phyloP scores from a whole-genome alignment of 2,797 vertebrate species.

The Chrysocyon brachyurus region DNA sequence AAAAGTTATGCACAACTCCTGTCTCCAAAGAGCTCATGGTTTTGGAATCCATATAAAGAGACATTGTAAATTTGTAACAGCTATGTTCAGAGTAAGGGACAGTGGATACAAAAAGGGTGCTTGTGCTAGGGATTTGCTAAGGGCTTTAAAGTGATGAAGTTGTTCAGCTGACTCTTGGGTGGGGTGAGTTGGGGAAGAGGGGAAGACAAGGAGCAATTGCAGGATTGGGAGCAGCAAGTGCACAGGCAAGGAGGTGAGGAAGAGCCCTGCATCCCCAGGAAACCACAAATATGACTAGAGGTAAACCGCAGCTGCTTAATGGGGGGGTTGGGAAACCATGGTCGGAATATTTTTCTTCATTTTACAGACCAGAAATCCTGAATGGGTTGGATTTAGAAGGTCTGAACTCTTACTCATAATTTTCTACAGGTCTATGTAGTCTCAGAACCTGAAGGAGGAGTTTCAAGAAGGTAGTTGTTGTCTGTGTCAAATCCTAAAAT shows the following conservation, averaged over 20 bases:
- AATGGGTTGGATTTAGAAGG: not conserved
- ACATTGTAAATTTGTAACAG: not conserved
- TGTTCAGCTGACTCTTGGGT: not conserved
- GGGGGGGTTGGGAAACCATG: not conserved
- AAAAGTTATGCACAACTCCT: not conserved
- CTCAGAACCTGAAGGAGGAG: not conserved
- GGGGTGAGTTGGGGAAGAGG: not conserved
- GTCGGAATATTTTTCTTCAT: not conserved
- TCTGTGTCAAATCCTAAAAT: not conserved
- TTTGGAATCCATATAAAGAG: not conserved
- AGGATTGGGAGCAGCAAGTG: not conserved
- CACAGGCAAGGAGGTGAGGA: not conserved
- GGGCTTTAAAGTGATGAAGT: not conserved
- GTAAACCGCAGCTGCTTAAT: not conserved
- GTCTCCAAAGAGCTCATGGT: not conserved
- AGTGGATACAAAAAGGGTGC: not conserved
- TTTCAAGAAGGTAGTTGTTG: not conserved
- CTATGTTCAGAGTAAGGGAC: not conserved
- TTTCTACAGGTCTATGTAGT: not conserved
- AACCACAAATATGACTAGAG: not conserved
- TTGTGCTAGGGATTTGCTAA: not conserved
- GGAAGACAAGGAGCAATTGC: not conserved
- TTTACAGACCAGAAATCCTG: not conserved
- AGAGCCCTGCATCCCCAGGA: not conserved
- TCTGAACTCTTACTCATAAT: not conserved